Base-by-base conservation (phyloP, 2,888 invertebrate species). In the Acrobasis suavella region DNA sequence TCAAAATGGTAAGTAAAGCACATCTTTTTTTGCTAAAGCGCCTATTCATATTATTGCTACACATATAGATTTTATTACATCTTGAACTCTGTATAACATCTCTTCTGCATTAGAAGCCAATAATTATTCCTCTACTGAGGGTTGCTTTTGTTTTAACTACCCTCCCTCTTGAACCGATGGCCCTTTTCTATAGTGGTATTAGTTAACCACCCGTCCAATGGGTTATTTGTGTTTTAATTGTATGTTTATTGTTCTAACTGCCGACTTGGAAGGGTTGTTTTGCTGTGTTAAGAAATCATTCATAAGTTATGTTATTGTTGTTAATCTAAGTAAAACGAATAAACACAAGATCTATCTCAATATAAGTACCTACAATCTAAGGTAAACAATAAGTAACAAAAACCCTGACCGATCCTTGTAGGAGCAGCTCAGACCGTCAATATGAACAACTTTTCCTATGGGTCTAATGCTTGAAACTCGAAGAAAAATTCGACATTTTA, bases 111-210 rank as follows among this genome's bases (percentile, higher is more conserved):
- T 42, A 14, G 14, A 42, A 50, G 79, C 82, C 85, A 80, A 88
- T 90, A 87, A 88, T 89, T 85, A 87, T 89, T 83, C 78, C 73
- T 74, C 77, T 77, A 75, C 75, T 73, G 77, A 77, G 83, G 82
- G 83, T 73, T 72, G 71, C 74, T 74, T 81, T 87, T 87, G 87
- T 89, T 88, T 86, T 80, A 84, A 74, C 78, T 74, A 78, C 81
- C 77, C 83, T 72, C 74, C 75, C 76, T 77, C 85, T 87, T 75
- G 75, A 77, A 71, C 76, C 72, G 81, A 89, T 87, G 83, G 85
- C 81, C 78, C 88, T 88, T 86, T 82, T 74, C 72, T 80, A 78
- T 80, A 82, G 83, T 80, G 82, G 82, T 85, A 83, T 86, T 85
- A 85, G 81, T 83, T 81, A 83, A 85, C 81, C 77, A 79, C 81